Percentiles rank a stretch among this genome's conserved stretches.
Conservation (phyloP, 2,888 invertebrate species). For the Athetis lepigone region DNA sequence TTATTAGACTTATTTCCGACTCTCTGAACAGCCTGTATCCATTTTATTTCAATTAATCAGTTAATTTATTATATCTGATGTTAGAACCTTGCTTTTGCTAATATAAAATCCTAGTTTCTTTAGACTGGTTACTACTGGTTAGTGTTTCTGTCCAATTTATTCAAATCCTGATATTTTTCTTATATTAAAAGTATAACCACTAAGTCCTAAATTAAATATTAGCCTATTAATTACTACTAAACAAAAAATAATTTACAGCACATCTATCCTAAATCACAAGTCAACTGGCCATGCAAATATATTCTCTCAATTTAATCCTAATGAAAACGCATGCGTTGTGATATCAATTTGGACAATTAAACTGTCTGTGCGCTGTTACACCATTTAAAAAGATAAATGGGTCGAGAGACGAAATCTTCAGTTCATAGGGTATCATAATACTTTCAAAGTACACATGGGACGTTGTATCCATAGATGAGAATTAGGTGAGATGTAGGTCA, state of each 20-base stretch:
- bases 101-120: too few species aligned
- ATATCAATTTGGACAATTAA: slow-evolving; percentile 66
- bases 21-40: background rate
- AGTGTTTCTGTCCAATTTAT: background rate
- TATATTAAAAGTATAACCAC: too few species aligned
- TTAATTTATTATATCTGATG: too few species aligned
- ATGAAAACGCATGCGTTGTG: slow-evolving; percentile 53
- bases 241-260: slow-evolving; percentile 16
- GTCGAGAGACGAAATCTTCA: slow-evolving; percentile 57
- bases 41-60: background rate
- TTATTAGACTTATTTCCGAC: background rate
- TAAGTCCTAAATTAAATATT: slow-evolving; percentile 11
- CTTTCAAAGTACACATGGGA: slow-evolving; percentile 38
- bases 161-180: background rate
- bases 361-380: slow-evolving; percentile 48
- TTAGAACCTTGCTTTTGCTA: too few species aligned
- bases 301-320: slow-evolving; percentile 56
- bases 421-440: slow-evolving; percentile 60
- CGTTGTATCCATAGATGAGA: slow-evolving; percentile 39
- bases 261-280: slow-evolving; percentile 27
- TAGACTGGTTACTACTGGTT: too few species aligned
- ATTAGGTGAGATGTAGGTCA: slow-evolving; percentile 45
- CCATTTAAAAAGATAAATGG: slow-evolving; percentile 58
- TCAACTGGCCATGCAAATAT: slow-evolving; percentile 50
- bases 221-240: slow-evolving; percentile 11